Conservation (phyloP, 2,888 invertebrate genomes). For the Horisme vitalbata region DNA sequence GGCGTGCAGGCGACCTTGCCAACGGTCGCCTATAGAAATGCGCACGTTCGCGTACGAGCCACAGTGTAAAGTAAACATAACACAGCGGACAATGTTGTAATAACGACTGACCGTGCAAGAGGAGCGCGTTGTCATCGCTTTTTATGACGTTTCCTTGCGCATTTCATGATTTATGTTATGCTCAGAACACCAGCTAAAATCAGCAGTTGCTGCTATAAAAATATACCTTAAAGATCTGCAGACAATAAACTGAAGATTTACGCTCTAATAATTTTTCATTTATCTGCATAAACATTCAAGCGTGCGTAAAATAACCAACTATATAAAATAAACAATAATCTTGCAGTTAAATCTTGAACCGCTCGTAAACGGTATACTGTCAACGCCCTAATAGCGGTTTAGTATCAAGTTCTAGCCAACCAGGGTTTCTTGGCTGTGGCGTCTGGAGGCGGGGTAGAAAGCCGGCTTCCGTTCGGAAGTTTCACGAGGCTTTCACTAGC, state of each 20-base stretch:
- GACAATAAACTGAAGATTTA: slow-evolving; percentile 6
- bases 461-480: slow-evolving; percentile 77
- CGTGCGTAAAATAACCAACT: background rate
- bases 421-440: slow-evolving; percentile 56
- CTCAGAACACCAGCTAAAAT: slow-evolving; percentile 2
- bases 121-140: slow-evolving; percentile 42
- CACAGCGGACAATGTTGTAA: slow-evolving; percentile 47
- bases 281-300: slow-evolving; percentile 1
- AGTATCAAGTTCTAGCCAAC: slow-evolving; percentile 22
- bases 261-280: slow-evolving; percentile 5
- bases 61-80: slow-evolving; percentile 51
- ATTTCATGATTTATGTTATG: slow-evolving; percentile 23
- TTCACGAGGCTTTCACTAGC: slow-evolving; percentile 76
- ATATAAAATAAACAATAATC: slow-evolving; percentile 17
- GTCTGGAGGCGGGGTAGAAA: slow-evolving; percentile 75
- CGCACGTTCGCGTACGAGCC: slow-evolving; percentile 39
- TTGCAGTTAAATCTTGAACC: slow-evolving; percentile 18
- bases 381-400: slow-evolving; percentile 22
- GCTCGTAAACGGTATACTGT: slow-evolving; percentile 25
- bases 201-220: background rate
- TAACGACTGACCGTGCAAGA: slow-evolving; percentile 41
- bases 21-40: slow-evolving; percentile 43
- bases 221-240: background rate
- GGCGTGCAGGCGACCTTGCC: slow-evolving; percentile 67
- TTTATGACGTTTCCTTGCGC: slow-evolving; percentile 34